Conservation (phyloP, 2,113 vertebrate species). For the Meleagris gallopavo region DNA sequence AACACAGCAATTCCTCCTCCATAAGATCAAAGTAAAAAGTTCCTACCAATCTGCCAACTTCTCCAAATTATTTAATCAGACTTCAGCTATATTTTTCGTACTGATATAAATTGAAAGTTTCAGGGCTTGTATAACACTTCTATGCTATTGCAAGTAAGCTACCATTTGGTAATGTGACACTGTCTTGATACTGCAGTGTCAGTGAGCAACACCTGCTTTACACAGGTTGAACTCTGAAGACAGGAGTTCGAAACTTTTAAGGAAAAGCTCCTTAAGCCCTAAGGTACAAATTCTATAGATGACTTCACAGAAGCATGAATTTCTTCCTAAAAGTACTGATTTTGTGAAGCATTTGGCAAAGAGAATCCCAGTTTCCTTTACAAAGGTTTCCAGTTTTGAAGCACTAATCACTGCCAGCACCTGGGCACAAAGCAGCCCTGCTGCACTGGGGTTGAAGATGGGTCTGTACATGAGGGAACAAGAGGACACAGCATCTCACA, state of each 20-base stretch:
- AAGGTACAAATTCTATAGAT: rapidly evolving
- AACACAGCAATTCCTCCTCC: too few species aligned
- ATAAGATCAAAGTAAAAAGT: not conserved
- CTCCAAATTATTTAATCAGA: not conserved
- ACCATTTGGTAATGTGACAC: rapidly evolving
- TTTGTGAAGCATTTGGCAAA: not conserved
- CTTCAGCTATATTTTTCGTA: not conserved
- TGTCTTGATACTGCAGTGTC: not conserved
- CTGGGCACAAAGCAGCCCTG: not conserved
- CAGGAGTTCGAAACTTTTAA: rapidly evolving
- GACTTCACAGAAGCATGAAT: not conserved
- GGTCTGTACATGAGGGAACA: not conserved
- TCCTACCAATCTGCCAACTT: not conserved
- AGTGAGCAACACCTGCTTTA: not conserved
- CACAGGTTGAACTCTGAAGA: not conserved
- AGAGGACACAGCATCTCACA: not conserved
- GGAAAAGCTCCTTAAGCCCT: not conserved
- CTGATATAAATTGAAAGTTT: not conserved
- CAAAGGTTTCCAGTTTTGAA: not conserved
- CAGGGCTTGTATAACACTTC: not conserved
- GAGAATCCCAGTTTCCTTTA: not conserved
- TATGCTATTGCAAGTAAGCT: not conserved
- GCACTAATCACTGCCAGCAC: rapidly evolving
- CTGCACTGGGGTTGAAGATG: not conserved
- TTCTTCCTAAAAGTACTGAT: not conserved